Percentiles rank a stretch among this genome's conserved stretches.
phyloP scores from a whole-genome alignment of 2,113 vertebrate genomes.

The Leptodactylus fuscus region DNA sequence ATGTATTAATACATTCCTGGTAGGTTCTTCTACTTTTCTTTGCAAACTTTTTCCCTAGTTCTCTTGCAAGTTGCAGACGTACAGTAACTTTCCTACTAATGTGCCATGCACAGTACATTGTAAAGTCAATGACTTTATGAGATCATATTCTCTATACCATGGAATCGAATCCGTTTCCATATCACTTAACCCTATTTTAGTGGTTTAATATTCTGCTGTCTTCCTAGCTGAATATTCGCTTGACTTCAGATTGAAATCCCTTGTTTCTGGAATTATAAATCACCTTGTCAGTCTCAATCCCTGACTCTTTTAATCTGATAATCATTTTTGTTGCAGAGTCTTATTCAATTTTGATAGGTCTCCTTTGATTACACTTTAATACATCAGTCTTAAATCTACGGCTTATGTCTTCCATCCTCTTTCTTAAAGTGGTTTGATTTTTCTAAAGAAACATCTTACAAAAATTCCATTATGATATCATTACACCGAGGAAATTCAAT shows the following conservation, averaged over 20 bases:
- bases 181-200: constrained; percentile 59
- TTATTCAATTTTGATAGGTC: constrained; percentile 51
- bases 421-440: constrained; percentile 13
- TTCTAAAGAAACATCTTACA: constrained; percentile 41
- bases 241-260: constrained; percentile 56
- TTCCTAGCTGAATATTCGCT: constrained; percentile 49
- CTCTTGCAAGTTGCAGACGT: neutral
- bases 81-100: constrained; percentile 31
- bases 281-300: constrained; percentile 48
- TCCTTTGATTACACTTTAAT: constrained; percentile 51
- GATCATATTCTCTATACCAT: constrained; percentile 39
- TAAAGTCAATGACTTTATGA: constrained; percentile 53
- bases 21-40: neutral
- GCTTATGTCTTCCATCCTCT: constrained; percentile 25
- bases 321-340: constrained; percentile 55
- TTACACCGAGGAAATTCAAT: constrained; percentile 26
- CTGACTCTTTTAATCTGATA: constrained; percentile 56
- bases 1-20: no score
- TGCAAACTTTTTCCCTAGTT: constrained; percentile 28
- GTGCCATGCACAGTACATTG: constrained; percentile 35
- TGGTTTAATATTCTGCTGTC: constrained; percentile 55
- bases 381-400: constrained; percentile 35
- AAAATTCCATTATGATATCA: constrained; percentile 48
- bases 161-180: constrained; percentile 56
- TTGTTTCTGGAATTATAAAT: constrained; percentile 57